Evolutionary conservation across 2,888 invertebrate genomes (phyloP), one percentile per base, ranked within the genome.

Genomic region (Leptopilina drosophilae): DNA sequence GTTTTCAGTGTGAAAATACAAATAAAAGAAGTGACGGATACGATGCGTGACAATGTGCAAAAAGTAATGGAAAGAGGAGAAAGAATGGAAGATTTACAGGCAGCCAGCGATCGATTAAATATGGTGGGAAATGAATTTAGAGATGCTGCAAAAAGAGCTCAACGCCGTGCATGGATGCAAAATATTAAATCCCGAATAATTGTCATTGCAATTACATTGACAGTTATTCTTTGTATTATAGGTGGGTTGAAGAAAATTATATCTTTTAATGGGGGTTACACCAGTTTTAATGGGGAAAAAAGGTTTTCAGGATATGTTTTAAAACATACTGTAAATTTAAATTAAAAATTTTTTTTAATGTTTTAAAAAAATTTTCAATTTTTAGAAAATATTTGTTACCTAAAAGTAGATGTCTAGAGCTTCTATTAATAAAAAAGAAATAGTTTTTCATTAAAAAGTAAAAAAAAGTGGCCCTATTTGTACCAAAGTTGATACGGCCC

Each of bases 51-150:
- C 46, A 92, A 92, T 82, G 91, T 92, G 6, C 89, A 90, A 76
- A 91, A 90, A 82, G 89, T 92, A 4, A 86, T 92, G 84, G 92
- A 92, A 49, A 87, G 92, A 46, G 92, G 92, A 0, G 92, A 92
- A 26, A 89, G 87, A 69, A 82, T 92, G 53, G 92, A 92, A 76
- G 90, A 92, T 79, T 84, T 92, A 15, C 91, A 91, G 80, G 86
- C 89, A 64, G 89, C 89, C 3, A 92, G 92, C 77, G 91, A 92
- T 78, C 88, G 91, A 40, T 83, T 92, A 59, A 87, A 81, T 20
- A 82, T 89, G 65, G 87, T 88, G 0, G 91, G 91, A 56, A 87
- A 85, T 67, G 90, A 91, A 78, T 92, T 92, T 83, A 88, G 89
- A 40, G 88, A 90, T 66, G 87, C 91, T 7, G 90, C 91, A 5